Base-by-base conservation (phyloP, 2,113 vertebrate species). In the Cyphomyrus discorhynchus region DNA sequence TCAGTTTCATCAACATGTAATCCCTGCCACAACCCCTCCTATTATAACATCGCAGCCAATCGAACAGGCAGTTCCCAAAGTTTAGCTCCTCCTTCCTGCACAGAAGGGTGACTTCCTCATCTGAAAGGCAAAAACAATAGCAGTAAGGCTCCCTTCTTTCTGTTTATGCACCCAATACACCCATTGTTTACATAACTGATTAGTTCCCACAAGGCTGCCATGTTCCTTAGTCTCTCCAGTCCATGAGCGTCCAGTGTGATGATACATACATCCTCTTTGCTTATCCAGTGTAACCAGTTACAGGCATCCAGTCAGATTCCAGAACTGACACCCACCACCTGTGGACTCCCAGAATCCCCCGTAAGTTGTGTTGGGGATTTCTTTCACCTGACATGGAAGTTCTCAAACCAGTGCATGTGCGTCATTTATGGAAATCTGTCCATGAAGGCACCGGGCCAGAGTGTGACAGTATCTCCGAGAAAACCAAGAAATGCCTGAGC, bases 1-100 rank as follows among this genome's bases (percentile, higher is more conserved):
- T 96, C 93, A 96, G 93, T 96, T 97, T 97, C 96, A 97, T 96
- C 94, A 97, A 96, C 96, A 96, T 96, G 95, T 96, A 97, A 94
- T 95, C 96, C 93, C 91, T 92, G 90, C 95, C 95, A 92, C 94
- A 93, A 92, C 92, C 94, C 90, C 94, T 96, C 95, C 93, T 96
- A 92, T 91, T 96, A 94, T 94, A 94, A 93, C 95, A 97, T 96
- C 45, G 95, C 93, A 97, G 95, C 95, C 95, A 95, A 91, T 91
- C 92, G 74, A 93, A 90, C 88, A 94, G 94, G 92, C 96, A 96
- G 93, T 94, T 91, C 92, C 95, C 95, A 93, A 94, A 93, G 89
- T 93, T 94, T 53, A 94, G 92, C 88, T 94, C 93, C 89, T 95
- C 94, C 91, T 95, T 91, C 92, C 92, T 91, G 90, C 93, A 95